Percentiles rank a stretch among this genome's conserved stretches.
These are phyloP conservation scores for Tetraneura akinire DNA, from an alignment of 1,140 invertebrate genomes.

Conservation along the genomic window DNA sequence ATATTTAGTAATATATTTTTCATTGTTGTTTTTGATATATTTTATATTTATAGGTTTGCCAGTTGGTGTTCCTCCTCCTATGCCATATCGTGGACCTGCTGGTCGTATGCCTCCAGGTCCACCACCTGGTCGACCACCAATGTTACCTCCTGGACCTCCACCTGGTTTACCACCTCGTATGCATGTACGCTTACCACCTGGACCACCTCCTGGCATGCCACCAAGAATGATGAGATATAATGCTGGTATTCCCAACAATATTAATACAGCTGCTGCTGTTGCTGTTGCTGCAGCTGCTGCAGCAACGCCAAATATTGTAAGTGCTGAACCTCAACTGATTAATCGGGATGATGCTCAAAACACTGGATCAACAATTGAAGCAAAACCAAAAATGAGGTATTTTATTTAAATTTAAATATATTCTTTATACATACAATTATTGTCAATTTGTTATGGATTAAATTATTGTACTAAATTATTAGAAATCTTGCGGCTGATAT, in stretches of 20 bases:
- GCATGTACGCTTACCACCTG: constrained; percentile 63
- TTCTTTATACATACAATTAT: background rate
- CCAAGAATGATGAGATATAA: constrained; percentile 62
- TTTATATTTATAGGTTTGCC: constrained; percentile 55
- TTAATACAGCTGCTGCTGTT: constrained; percentile 62
- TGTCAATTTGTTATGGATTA: no score
- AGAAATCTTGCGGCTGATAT: constrained; percentile 92
- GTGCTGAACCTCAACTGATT: constrained; percentile 80
- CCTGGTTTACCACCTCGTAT: constrained; percentile 63
- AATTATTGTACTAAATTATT: background rate
- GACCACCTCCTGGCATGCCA: constrained; percentile 68
- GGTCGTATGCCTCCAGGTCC: constrained; percentile 67
- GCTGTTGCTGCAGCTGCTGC: constrained; percentile 57
- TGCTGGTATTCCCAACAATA: constrained; percentile 58
- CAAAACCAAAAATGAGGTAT: constrained; percentile 85
- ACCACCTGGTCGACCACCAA: constrained; percentile 65
- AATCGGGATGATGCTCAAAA: constrained; percentile 62
- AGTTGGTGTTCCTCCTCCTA: constrained; percentile 57
- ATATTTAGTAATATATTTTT: background rate
- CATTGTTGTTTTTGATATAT: background rate
- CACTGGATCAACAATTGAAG: constrained; percentile 79
- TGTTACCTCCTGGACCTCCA: constrained; percentile 63
- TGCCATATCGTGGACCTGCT: constrained; percentile 63
- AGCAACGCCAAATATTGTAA: constrained; percentile 73
- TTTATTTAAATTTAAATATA: background rate